Evolutionary conservation across 2,113 vertebrate genomes (phyloP).

Genomic region (Ornithorhynchus anatinus): DNA sequence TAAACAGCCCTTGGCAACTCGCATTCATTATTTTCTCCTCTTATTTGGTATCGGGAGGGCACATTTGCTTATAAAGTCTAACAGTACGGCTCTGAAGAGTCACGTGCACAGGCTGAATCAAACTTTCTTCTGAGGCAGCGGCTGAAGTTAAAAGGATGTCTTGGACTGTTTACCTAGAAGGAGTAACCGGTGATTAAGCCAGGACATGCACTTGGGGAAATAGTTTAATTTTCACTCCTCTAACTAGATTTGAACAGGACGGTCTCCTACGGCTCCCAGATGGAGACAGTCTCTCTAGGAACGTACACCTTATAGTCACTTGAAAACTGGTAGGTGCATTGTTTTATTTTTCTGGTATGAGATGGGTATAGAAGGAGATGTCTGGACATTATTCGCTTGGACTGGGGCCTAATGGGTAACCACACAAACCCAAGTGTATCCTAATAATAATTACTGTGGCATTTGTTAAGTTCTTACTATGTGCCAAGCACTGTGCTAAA

Average conservation of each 20-base stretch:
- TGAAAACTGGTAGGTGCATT: not conserved
- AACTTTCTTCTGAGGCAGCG: not conserved
- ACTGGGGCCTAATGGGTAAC: too few relatives aligned
- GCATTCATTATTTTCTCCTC: not conserved
- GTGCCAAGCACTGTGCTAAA: too few relatives aligned
- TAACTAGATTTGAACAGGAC: not conserved
- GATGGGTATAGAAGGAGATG: too few relatives aligned
- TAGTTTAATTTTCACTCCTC: not conserved
- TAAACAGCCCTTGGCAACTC: constrained; percentile 1
- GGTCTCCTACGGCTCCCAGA: not conserved
- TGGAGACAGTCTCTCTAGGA: not conserved
- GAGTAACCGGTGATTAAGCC: not conserved
- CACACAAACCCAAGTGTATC: too few relatives aligned
- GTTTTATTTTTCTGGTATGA: too few relatives aligned
- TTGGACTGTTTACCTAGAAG: not conserved
- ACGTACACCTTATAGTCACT: not conserved
- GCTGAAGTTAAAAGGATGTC: not conserved
- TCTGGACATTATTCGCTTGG: too few relatives aligned
- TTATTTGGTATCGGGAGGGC: not conserved
- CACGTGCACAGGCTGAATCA: not conserved
- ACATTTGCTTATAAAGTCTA: not conserved
- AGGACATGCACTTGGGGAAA: not conserved
- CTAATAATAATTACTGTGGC: too few relatives aligned
- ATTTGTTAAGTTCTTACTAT: too few relatives aligned
- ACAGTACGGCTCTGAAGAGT: not conserved